Conservation (phyloP, 1,140 invertebrate genomes). For the Drosophila prosaltans region DNA sequence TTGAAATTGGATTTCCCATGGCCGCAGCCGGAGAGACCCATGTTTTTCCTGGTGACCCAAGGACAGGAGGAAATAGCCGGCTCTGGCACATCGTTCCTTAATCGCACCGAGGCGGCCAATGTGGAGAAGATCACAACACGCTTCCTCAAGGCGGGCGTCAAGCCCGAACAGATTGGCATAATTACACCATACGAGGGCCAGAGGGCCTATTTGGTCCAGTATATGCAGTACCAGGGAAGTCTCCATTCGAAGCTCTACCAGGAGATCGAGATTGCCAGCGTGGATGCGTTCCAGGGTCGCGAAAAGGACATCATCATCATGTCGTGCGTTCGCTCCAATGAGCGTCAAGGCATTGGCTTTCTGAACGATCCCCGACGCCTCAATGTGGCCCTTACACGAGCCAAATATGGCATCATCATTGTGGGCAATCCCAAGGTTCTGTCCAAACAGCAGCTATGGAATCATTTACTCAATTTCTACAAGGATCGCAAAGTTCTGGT, state of each 20-base stretch:
- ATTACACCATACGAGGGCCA: slow-evolving; percentile 99
- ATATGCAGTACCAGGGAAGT: slow-evolving; percentile 99
- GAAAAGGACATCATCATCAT: slow-evolving; percentile 99
- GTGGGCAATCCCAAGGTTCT: slow-evolving; percentile 99
- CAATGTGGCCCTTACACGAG: slow-evolving; percentile 98
- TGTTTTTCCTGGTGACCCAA: slow-evolving; percentile 99
- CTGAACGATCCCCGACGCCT: slow-evolving; percentile 98
- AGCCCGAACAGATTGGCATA: slow-evolving; percentile 99
- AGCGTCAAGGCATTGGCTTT: slow-evolving; percentile 98
- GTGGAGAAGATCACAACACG: slow-evolving; percentile 98
- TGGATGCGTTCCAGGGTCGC: slow-evolving; percentile 98
- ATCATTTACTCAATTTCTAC: slow-evolving; percentile 98
- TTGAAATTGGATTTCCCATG: slow-evolving; percentile 98
- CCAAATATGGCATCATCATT: slow-evolving; percentile 99
- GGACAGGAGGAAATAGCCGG: slow-evolving; percentile 99
- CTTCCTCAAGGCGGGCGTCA: slow-evolving; percentile 96
- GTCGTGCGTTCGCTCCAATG: slow-evolving; percentile 96
- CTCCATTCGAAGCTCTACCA: slow-evolving; percentile 98
- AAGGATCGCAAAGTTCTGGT: slow-evolving; percentile 99
- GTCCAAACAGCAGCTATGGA: slow-evolving; percentile 99
- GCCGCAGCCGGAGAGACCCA: slow-evolving; percentile 97
- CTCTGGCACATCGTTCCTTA: slow-evolving; percentile 98
- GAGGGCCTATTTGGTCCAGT: slow-evolving; percentile 98
- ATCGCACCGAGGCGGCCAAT: slow-evolving; percentile 98
- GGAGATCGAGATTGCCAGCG: slow-evolving; percentile 99